Evolutionary conservation across 2,888 invertebrate genomes (phyloP).

Genomic region (Plusia festucae): DNA sequence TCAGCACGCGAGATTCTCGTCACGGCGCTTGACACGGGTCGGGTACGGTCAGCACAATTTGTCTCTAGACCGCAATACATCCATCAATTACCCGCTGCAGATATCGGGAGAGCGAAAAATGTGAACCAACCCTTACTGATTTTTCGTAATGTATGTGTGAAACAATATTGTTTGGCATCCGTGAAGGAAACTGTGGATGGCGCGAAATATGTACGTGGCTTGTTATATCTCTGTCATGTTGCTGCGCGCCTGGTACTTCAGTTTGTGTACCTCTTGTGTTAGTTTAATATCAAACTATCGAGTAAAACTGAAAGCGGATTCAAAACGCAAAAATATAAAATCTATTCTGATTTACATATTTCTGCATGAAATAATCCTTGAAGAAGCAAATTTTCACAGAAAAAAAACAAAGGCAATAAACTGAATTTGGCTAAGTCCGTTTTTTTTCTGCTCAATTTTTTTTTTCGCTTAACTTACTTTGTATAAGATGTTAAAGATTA

Average conservation of each 20-base stretch:
- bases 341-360: too few species aligned
- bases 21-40: slow-evolving; percentile 72
- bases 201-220: slow-evolving; percentile 21
- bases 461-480: slow-evolving; percentile 24
- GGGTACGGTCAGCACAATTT: slow-evolving; percentile 71
- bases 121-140: slow-evolving; percentile 44
- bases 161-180: slow-evolving; percentile 40
- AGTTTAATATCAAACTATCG: neutral
- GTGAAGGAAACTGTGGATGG: neutral
- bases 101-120: slow-evolving; percentile 61
- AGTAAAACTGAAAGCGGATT: too few species aligned
- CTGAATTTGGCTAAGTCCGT: neutral
- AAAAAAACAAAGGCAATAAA: slow-evolving; percentile 1
- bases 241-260: neutral
- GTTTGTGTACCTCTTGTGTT: slow-evolving; percentile 9
- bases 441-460: neutral
- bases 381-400: too few species aligned
- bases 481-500: slow-evolving; percentile 37
- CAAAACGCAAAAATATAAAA: too few species aligned
- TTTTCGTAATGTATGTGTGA: slow-evolving; percentile 47
- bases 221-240: slow-evolving; percentile 15
- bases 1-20: slow-evolving; percentile 64
- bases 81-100: slow-evolving; percentile 71
- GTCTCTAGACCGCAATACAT: slow-evolving; percentile 71
- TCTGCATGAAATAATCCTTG: too few species aligned